Base-by-base conservation (phyloP, 30 jellyfish, hydroid and myxozoan genomes). In the Sanderia malayensis region DNA sequence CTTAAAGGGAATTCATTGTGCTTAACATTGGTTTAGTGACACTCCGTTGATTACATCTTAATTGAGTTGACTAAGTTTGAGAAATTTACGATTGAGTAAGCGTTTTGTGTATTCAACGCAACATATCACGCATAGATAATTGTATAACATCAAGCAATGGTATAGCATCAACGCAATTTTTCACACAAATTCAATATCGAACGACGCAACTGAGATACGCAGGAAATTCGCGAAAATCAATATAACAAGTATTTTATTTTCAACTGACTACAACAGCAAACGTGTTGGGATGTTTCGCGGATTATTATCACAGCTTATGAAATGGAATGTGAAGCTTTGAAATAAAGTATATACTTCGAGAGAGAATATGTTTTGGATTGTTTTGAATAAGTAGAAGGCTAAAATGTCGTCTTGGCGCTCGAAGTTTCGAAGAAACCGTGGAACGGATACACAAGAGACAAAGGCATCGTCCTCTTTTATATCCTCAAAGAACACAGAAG, bases 391-490 rank as follows among this genome's bases (percentile, higher is more conserved):
- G n/a, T n/a, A n/a, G n/a, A n/a, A n/a, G n/a, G n/a, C n/a, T n/a
- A 37, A 37, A 47, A 78, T 78, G 89, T 47, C 80, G 20, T 78
- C 89, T 9, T 78, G 89, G 89, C 58, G 80, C 20, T 78, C 89
- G 32, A 67, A 79, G 49, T 78, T 78, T 58, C 81, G 89, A 27
- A 78, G 44, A 58, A 65, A 78, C 33, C 70, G 70, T 30, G 58
- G 76, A 17, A 71, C 89, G 7, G 89, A 78, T 24, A 55, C 80
- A n/a, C 37, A 55, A n/a, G 89, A 78, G 10, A 31, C 69, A 53
- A 78, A 78, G 46, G 23, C 80, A 44, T 0, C 68, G 31, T 27
- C 30, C 25, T 49, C 24, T 11, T 11, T 8, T 4, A 4, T 19
- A 29, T 31, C 31, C 3, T 30, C 68, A 10, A 65, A 78, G 74